Conservation (phyloP, 2,888 invertebrate genomes). For the Entomobrya proxima region DNA sequence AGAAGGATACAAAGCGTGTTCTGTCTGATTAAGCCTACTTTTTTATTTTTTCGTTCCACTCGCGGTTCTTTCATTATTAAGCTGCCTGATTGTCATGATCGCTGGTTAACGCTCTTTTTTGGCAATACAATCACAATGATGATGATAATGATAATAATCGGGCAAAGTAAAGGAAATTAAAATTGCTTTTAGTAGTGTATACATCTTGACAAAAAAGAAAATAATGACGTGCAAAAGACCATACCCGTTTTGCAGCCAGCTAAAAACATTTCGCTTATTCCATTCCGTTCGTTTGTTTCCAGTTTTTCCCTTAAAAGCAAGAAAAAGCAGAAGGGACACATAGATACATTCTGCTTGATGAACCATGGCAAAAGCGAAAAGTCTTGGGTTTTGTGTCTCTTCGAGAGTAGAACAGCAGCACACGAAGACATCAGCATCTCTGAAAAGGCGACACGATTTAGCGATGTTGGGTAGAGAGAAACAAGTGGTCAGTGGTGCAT, state of each 20-base stretch:
- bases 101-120: too few species aligned
- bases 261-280: not conserved
- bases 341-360: slow-evolving; percentile 20
- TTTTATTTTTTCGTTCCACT: not conserved
- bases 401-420: not conserved
- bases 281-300: not conserved
- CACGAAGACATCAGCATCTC: not conserved
- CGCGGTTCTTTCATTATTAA: not conserved
- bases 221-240: slow-evolving; percentile 51
- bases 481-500: slow-evolving; percentile 26
- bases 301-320: slow-evolving; percentile 13
- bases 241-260: slow-evolving; percentile 43
- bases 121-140: too few species aligned
- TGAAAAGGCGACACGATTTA: too few species aligned
- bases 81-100: not conserved
- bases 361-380: slow-evolving; percentile 35
- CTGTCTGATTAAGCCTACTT: too few species aligned
- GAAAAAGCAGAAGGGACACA: not conserved
- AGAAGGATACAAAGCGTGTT: too few species aligned
- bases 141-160: too few species aligned
- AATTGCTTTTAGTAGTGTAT: too few species aligned
- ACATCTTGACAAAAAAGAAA: slow-evolving; percentile 2
- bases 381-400: not conserved
- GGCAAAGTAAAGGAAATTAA: too few species aligned
- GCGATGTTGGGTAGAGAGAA: too few species aligned